Evolutionary conservation across 2,888 invertebrate genomes (phyloP).

Genomic region (Luperina nickerlii): DNA sequence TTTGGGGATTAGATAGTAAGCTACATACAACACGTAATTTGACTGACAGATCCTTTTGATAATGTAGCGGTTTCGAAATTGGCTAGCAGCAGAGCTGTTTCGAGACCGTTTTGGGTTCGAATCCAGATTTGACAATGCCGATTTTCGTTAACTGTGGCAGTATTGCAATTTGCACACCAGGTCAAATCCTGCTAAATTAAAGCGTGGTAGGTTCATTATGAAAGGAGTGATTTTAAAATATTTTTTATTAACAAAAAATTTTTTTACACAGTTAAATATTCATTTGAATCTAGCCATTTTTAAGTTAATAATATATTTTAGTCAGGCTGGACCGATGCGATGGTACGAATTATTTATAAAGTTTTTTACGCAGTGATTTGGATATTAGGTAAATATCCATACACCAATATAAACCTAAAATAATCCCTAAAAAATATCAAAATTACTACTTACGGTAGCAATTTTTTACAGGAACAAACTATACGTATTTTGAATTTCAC

Average conservation of each 20-base stretch:
- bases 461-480: slow-evolving; percentile 23
- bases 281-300: neutral
- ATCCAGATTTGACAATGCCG: neutral
- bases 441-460: slow-evolving; percentile 50
- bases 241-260: neutral
- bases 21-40: neutral
- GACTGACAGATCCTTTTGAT: slow-evolving; percentile 20
- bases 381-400: neutral
- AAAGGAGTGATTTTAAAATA: neutral
- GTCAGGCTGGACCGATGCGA: neutral
- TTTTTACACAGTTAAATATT: neutral
- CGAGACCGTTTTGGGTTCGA: neutral
- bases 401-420: neutral
- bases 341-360: neutral
- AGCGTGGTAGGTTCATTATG: neutral
- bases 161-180: neutral
- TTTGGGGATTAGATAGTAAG: slow-evolving; percentile 13
- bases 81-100: neutral
- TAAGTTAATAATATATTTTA: neutral
- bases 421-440: neutral
- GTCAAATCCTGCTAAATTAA: neutral
- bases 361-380: neutral
- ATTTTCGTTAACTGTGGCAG: neutral
- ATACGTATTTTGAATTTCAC: slow-evolving; percentile 43
- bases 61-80: neutral